Percentiles rank a stretch among this genome's conserved stretches.
phyloP scores from a whole-genome alignment of 2,113 vertebrate species.

The Hipposideros armiger region DNA sequence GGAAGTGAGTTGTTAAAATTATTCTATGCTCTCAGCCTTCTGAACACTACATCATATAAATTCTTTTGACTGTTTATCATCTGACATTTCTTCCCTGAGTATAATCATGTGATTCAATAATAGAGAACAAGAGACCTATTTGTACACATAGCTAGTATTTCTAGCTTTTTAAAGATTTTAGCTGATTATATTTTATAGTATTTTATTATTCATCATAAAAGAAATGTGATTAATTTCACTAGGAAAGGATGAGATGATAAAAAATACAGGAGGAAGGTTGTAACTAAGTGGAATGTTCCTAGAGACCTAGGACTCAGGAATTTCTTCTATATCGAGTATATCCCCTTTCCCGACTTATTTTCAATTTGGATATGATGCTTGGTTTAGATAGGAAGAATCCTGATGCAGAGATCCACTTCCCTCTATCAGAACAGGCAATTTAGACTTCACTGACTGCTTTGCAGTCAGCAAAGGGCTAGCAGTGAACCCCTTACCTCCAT shows the following conservation, averaged over 20 bases:
- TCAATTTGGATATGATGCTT: neutral
- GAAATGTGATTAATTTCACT: neutral
- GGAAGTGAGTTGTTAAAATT: neutral
- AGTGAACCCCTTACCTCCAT: neutral
- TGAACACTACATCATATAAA: neutral
- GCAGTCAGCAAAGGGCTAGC: neutral
- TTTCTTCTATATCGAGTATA: neutral
- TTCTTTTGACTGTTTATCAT: neutral
- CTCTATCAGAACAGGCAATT: neutral
- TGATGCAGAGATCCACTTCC: neutral
- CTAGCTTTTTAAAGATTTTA: neutral
- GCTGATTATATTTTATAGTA: neutral
- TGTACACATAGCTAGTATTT: neutral
- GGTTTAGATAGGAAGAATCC: neutral
- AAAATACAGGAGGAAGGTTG: neutral
- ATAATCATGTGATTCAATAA: neutral
- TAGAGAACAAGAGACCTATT: neutral
- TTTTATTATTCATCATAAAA: neutral
- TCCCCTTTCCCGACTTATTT: neutral
- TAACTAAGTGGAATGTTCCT: neutral
- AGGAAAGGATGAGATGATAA: neutral
- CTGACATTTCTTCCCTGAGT: conserved; percentile 3
- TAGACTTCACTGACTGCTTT: neutral
- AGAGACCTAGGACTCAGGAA: neutral
- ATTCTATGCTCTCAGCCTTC: neutral